These are phyloP conservation scores for Coracopsis vasa DNA, from an alignment of 2,113 vertebrate genomes.

Conservation along the genomic window DNA sequence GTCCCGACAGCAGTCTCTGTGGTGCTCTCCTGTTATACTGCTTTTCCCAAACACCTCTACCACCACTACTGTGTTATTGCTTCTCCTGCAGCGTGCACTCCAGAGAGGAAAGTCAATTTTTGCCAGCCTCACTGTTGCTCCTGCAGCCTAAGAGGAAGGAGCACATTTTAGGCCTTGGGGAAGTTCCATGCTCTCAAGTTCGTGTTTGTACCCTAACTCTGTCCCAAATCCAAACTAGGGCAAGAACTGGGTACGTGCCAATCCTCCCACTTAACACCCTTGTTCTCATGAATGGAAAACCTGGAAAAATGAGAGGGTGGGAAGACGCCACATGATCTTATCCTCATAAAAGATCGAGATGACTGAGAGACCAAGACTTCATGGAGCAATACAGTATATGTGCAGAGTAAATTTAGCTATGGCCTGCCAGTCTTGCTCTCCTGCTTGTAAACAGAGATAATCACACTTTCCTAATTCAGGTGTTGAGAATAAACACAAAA, in stretches of 20 bases:
- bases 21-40: background rate
- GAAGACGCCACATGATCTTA: background rate
- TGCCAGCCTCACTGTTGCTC: background rate
- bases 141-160: background rate
- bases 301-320: background rate
- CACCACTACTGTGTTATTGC: background rate
- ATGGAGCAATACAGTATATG: background rate
- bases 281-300: constrained; percentile 21
- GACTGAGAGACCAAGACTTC: background rate
- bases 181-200: background rate
- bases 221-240: background rate
- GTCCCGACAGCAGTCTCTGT: background rate
- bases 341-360: background rate
- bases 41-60: background rate
- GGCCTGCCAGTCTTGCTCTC: background rate
- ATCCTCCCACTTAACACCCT: constrained; percentile 17
- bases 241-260: background rate
- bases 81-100: background rate
- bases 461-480: background rate
- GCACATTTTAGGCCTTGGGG: background rate
- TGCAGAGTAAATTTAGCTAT: background rate
- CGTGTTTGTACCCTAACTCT: background rate
- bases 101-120: background rate
- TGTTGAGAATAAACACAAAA: background rate
- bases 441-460: background rate